phyloP scores from a whole-genome alignment of 2,113 vertebrate genomes.

The Furnarius figulus region DNA sequence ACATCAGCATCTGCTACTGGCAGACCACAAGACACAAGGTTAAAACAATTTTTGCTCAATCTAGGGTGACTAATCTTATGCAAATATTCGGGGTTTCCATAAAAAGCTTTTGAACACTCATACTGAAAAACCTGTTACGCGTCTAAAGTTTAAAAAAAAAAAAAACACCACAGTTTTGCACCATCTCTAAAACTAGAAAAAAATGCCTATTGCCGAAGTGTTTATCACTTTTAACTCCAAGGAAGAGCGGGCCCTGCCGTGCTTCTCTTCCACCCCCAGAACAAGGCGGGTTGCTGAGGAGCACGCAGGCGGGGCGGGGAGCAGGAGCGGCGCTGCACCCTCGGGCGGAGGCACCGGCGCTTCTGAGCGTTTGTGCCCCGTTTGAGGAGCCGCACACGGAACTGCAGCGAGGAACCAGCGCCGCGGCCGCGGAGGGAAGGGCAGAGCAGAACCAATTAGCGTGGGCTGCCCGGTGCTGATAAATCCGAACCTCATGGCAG shows the following conservation, averaged over 20 bases:
- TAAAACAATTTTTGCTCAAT: neutral
- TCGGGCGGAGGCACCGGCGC: neutral
- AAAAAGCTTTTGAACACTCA: neutral
- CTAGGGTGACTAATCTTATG: neutral
- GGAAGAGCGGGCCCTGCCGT: accelerated
- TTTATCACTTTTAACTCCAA: neutral
- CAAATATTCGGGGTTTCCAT: neutral
- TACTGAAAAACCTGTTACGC: neutral
- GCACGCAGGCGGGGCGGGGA: accelerated
- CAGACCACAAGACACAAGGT: neutral
- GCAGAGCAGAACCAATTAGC: neutral
- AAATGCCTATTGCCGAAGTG: accelerated
- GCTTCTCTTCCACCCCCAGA: neutral
- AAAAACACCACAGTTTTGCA: neutral
- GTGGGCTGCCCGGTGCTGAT: neutral
- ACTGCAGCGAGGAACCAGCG: neutral
- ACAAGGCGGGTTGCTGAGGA: accelerated
- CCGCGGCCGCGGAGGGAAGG: accelerated
- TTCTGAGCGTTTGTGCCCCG: neutral
- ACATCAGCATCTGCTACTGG: neutral
- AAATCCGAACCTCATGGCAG: neutral
- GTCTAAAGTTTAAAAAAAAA: neutral
- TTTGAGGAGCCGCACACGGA: neutral
- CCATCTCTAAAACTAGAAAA: neutral
- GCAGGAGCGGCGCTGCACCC: neutral